A percentile compares a stretch with the other conserved stretches of the same genome.
These are phyloP conservation scores for Xestia sexstrigata DNA, from an alignment of 2,888 invertebrate species.

Conservation along the genomic window DNA sequence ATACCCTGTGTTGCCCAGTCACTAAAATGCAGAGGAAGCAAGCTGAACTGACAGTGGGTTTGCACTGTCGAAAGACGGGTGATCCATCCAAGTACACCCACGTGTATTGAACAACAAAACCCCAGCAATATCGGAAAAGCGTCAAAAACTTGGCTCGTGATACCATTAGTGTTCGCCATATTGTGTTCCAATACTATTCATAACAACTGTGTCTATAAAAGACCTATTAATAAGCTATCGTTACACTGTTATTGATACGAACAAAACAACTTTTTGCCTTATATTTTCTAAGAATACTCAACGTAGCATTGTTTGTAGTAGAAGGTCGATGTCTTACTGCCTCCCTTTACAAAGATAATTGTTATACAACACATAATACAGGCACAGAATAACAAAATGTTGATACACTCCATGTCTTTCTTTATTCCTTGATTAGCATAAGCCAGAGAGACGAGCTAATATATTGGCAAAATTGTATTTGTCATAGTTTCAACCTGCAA, in stretches of 20 bases:
- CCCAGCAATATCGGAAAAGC: not conserved
- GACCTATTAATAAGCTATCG: not conserved
- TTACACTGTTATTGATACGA: not conserved
- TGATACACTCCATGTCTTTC: slow-evolving; percentile 27
- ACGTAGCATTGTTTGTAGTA: not conserved
- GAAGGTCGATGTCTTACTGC: not conserved
- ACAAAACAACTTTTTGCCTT: not conserved
- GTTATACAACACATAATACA: not conserved
- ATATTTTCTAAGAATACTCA: not conserved
- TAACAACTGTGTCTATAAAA: not conserved
- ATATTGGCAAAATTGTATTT: slow-evolving; percentile 61
- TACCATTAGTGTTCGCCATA: not conserved
- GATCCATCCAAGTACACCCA: not conserved
- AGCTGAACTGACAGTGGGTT: too few species aligned
- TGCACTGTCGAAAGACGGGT: too few species aligned
- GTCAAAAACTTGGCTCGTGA: not conserved
- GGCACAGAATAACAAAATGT: slow-evolving; percentile 16
- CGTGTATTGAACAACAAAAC: not conserved
- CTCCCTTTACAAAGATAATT: slow-evolving; percentile 6
- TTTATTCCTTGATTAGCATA: slow-evolving; percentile 50
- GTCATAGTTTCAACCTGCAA: slow-evolving; percentile 33
- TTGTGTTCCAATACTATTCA: not conserved
- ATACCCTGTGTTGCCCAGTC: too few species aligned
- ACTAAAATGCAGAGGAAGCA: too few species aligned
- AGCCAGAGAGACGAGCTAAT: slow-evolving; percentile 40